Conservation (phyloP, 2,113 vertebrate genomes). For the Phalacrocorax brasilianus region DNA sequence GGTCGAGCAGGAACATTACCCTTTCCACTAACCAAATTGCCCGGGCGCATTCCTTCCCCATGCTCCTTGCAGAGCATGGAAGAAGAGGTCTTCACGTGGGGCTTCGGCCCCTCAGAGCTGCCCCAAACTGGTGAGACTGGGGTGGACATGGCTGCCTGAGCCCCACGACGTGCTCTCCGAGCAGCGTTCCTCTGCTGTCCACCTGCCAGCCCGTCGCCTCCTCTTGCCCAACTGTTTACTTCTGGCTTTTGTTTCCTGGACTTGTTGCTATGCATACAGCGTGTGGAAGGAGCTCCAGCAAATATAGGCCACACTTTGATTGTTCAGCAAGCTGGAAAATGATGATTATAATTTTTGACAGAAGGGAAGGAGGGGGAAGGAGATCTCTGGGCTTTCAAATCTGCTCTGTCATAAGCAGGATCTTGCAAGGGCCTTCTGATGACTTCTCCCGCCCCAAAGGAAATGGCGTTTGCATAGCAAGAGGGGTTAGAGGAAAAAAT, state of each 20-base stretch:
- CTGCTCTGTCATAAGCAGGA: constrained; percentile 68
- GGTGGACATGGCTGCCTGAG: neutral
- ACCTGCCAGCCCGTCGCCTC: neutral
- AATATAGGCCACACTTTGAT: constrained; percentile 74
- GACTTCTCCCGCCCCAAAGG: constrained; percentile 40
- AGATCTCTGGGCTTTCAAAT: constrained; percentile 61
- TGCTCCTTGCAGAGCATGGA: neutral
- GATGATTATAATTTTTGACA: constrained; percentile 74
- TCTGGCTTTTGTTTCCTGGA: constrained; percentile 53
- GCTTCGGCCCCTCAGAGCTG: neutral
- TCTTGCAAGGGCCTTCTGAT: constrained; percentile 24
- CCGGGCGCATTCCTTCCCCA: neutral
- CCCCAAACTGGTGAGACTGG: neutral
- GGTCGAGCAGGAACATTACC: neutral
- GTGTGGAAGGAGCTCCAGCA: constrained; percentile 63
- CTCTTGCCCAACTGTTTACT: constrained; percentile 34
- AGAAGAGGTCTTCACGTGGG: neutral
- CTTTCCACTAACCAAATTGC: neutral
- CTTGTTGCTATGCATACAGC: constrained; percentile 71
- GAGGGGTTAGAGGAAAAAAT: constrained; percentile 1
- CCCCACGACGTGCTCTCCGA: rapidly evolving
- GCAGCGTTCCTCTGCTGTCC: neutral
- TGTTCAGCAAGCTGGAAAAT: constrained; percentile 73
- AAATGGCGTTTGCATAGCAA: constrained; percentile 37
- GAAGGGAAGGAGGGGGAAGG: constrained; percentile 49